Conservation (phyloP, 2,888 invertebrate genomes). For the Diarsia rubi region DNA sequence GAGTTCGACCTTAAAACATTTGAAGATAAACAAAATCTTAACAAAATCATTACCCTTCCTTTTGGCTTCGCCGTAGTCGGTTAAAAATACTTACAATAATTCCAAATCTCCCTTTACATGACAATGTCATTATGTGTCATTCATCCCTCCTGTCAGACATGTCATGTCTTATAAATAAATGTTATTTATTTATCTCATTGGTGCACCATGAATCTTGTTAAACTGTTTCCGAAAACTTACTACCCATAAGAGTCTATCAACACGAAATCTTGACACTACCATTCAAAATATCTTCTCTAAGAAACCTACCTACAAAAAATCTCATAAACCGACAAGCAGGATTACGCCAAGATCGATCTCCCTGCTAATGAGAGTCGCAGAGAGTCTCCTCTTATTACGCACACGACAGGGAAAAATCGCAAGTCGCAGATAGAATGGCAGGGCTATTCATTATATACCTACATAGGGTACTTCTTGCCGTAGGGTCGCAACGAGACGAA, state of each 20-base stretch:
- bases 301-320: not conserved
- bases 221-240: not conserved
- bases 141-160: too few relatives aligned
- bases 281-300: not conserved
- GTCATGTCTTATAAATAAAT: too few relatives aligned
- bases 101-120: too few relatives aligned
- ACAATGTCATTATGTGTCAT: too few relatives aligned
- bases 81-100: too few relatives aligned
- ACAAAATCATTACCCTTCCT: too few relatives aligned
- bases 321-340: constrained; percentile 25
- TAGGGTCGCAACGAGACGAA: constrained; percentile 43
- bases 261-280: not conserved
- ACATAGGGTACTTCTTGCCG: constrained; percentile 19
- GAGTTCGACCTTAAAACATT: not conserved
- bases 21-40: not conserved
- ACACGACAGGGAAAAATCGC: constrained; percentile 65
- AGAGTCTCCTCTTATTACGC: constrained; percentile 59
- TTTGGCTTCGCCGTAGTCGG: too few relatives aligned
- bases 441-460: constrained; percentile 51
- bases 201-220: not conserved
- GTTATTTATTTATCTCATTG: not conserved
- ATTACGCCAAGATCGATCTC: constrained; percentile 59
- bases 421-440: constrained; percentile 33
- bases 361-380: constrained; percentile 60
- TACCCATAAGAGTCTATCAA: not conserved